phyloP scores from a whole-genome alignment of 2,113 vertebrate genomes.

The Eublepharis macularius region DNA sequence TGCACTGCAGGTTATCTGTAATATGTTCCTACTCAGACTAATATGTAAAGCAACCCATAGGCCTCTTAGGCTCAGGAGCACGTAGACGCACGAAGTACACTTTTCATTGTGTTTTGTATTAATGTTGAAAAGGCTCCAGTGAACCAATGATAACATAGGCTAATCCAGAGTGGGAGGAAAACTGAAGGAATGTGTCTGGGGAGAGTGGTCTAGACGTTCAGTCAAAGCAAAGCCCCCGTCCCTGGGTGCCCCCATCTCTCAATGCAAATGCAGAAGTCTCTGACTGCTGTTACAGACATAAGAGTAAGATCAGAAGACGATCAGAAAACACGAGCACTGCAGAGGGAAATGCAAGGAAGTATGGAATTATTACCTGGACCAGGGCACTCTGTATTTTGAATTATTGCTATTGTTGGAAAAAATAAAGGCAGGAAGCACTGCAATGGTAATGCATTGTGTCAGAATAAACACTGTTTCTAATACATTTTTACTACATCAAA shows the following conservation, averaged over 20 bases:
- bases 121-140: slow-evolving; percentile 34
- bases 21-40: background rate
- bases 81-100: background rate
- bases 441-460: background rate
- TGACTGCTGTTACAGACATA: background rate
- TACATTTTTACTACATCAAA: background rate
- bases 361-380: background rate
- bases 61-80: background rate
- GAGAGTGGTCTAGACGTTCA: slow-evolving; percentile 22
- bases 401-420: background rate
- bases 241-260: slow-evolving; percentile 21
- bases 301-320: background rate
- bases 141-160: slow-evolving; percentile 30
- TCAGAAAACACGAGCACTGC: background rate
- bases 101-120: slow-evolving; percentile 15
- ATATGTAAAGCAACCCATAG: background rate
- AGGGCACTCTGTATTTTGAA: background rate
- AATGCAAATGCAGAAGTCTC: background rate
- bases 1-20: background rate
- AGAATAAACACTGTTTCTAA: background rate
- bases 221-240: slow-evolving; percentile 19
- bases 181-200: slow-evolving; percentile 31
- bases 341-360: background rate
- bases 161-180: slow-evolving; percentile 39
- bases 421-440: background rate